Conservation (phyloP, 2,888 invertebrate genomes). For the Halictus quadricinctus region DNA sequence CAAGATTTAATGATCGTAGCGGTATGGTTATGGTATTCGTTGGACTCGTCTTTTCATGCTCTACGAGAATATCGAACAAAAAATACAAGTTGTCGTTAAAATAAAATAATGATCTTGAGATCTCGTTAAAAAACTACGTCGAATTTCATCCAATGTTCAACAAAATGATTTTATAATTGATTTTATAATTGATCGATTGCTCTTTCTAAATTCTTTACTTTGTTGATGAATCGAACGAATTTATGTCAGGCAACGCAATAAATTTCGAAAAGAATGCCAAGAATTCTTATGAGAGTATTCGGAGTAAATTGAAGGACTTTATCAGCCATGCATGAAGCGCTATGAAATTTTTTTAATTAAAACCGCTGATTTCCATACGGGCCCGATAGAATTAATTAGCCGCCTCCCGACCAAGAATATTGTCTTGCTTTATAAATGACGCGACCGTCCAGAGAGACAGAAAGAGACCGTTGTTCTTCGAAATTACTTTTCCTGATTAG, state of each 20-base stretch:
- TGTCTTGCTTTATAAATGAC: slow-evolving; percentile 13
- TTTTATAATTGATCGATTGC: too few species aligned
- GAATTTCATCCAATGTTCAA: too few species aligned
- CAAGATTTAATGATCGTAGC: neutral
- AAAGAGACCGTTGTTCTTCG: slow-evolving; percentile 23
- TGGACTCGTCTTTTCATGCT: neutral
- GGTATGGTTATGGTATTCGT: neutral
- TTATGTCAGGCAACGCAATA: too few species aligned
- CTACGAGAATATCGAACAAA: neutral
- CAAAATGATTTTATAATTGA: too few species aligned
- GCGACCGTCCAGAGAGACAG: neutral
- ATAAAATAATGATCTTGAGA: too few species aligned
- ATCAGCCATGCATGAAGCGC: neutral
- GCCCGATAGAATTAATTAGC: neutral
- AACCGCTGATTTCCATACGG: neutral
- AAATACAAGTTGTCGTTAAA: too few species aligned
- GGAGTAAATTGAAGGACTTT: neutral
- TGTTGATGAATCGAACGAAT: too few species aligned
- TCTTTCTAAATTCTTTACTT: too few species aligned
- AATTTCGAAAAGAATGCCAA: neutral
- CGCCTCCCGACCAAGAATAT: neutral
- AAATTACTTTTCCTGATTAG: slow-evolving; percentile 58
- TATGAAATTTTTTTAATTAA: neutral
- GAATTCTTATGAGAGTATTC: neutral
- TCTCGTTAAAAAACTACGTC: too few species aligned